phyloP scores from a whole-genome alignment of 92 coral and sea anemone genomes.

The Pocillopora grandis region DNA sequence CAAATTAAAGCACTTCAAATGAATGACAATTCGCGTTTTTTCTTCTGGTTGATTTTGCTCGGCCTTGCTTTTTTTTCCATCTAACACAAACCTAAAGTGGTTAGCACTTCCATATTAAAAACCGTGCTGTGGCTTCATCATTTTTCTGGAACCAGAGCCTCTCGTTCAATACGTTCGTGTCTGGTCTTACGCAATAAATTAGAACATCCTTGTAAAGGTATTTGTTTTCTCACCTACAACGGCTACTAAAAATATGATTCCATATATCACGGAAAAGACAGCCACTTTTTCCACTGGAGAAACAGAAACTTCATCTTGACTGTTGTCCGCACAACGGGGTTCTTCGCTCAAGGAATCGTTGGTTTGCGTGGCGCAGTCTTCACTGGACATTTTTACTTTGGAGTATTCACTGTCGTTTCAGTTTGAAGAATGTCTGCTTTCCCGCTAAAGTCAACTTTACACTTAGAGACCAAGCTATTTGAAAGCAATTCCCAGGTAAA shows the following conservation, averaged over 20 bases:
- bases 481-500: slow-evolving; percentile 28
- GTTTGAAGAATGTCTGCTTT: neutral
- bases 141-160: neutral
- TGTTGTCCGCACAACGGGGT: neutral
- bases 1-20: too few relatives aligned
- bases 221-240: slow-evolving; percentile 61
- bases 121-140: neutral
- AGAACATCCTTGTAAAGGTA: neutral
- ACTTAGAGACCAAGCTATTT: slow-evolving; percentile 32
- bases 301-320: slow-evolving; percentile 3
- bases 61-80: too few relatives aligned
- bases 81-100: too few relatives aligned
- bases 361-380: slow-evolving; percentile 8
- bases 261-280: slow-evolving; percentile 67
- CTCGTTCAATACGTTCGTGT: neutral
- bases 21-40: too few relatives aligned
- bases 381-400: slow-evolving; percentile 1
- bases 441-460: slow-evolving; percentile 11
- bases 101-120: neutral
- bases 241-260: slow-evolving; percentile 65
- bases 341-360: neutral
- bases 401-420: slow-evolving; percentile 5
- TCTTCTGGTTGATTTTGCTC: too few relatives aligned
- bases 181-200: neutral
- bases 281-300: slow-evolving; percentile 49